Base-by-base conservation (phyloP, 1,140 invertebrate species). In the Scaptomyza graminum region DNA sequence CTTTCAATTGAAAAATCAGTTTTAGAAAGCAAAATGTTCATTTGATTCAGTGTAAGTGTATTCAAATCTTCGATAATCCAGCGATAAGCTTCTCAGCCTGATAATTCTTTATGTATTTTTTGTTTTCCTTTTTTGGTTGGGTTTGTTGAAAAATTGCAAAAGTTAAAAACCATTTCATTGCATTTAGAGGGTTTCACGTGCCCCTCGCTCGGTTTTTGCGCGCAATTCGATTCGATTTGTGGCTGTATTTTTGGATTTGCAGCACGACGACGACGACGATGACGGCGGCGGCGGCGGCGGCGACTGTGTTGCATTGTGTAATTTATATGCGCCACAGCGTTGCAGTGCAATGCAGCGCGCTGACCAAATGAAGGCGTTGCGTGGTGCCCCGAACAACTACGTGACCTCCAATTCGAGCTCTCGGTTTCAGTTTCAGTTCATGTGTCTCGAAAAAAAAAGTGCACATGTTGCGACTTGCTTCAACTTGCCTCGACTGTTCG, bases 151-250 rank as follows among this genome's bases (percentile, higher is more conserved):
- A 87, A 87, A 87, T 87, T 82, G 83, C 79, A 79, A 78, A 88
- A 83, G 82, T 88, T 87, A 79, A 87, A 87, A 88, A 76, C 79
- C 83, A 87, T 87, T 87, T 87, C 83, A 87, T 87, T 87, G 83
- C 83, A 87, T 82, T 87, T 87, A 79, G 64, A 76, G 83, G 83
- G 83, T 79, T 87, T 87, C 83, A 88, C 83, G 79, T 79, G 82
- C 55, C 63, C n/a, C 60, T 31, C 57, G 61, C 51, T 66, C 5
- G 37, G 11, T 41, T 41, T 41, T 68, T 68, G 82, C 56, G 63
- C 61, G 78, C 82, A 78, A 70, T 79, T 83, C 83, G 83, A 70
- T 79, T 83, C 83, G 83, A 88, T 83, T 82, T 87, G 83, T 87
- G 64, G 70, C 76, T 64, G 52, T 50, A 37, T 41, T 54, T 39